These are phyloP conservation scores for Eutolmus rufibarbis DNA, from an alignment of 2,888 invertebrate species.

Conservation along the genomic window DNA sequence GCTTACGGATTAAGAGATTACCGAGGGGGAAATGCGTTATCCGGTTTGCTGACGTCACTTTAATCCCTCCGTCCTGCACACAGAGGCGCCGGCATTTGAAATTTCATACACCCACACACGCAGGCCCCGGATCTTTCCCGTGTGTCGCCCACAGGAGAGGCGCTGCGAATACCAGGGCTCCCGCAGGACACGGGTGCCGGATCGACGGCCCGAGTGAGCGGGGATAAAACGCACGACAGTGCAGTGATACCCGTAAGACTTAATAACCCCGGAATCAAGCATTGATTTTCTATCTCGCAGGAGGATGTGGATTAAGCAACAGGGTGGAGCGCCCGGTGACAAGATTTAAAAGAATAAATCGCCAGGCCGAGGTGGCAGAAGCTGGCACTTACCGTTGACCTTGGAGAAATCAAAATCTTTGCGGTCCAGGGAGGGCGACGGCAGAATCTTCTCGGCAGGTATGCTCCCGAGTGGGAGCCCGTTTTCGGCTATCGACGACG, in stretches of 20 bases:
- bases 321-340: background rate
- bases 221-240: conserved; percentile 28
- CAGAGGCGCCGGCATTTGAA: conserved; percentile 36
- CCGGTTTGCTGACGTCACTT: conserved; percentile 52
- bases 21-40: conserved; percentile 51
- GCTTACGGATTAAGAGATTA: conserved; percentile 52
- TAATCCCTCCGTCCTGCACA: conserved; percentile 47
- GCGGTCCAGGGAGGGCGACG: conserved; percentile 57
- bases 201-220: background rate
- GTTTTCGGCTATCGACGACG: conserved; percentile 51
- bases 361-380: background rate
- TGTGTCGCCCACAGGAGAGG: background rate
- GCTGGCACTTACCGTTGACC: conserved; percentile 61
- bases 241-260: conserved; percentile 26
- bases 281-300: conserved; percentile 31
- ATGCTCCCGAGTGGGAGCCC: conserved; percentile 40
- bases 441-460: conserved; percentile 56
- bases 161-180: background rate
- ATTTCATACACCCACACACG: conserved; percentile 15
- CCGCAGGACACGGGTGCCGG: background rate
- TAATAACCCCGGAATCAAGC: conserved; percentile 29
- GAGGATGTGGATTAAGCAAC: conserved; percentile 30
- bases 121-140: background rate
- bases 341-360: conserved; percentile 14
- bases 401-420: conserved; percentile 63